A percentile compares a stretch with the other conserved stretches of the same genome.
Conservation (phyloP, 2,797 vertebrate genomes). For the Poeciliopsis turneri region DNA sequence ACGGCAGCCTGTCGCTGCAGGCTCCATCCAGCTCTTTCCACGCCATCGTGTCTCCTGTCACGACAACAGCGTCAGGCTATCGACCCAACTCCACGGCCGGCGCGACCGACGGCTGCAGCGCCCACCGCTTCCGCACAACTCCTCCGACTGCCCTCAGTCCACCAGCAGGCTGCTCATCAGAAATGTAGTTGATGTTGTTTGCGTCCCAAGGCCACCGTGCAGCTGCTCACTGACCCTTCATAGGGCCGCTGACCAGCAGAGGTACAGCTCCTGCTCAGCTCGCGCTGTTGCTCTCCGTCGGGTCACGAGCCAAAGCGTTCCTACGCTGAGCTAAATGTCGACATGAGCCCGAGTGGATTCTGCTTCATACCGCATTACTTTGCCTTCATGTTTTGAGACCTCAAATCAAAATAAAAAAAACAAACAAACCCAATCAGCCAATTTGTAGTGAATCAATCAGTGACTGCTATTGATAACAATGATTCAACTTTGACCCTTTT, state of each 20-base stretch:
- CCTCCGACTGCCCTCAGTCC: constrained; percentile 83
- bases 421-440: background rate
- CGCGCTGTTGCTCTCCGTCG: background rate
- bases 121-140: constrained; percentile 55
- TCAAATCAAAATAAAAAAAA: background rate
- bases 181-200: constrained; percentile 92
- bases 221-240: constrained; percentile 96
- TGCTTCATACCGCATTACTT: background rate
- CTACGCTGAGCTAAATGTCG: background rate
- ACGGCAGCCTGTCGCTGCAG: constrained; percentile 63
- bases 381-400: background rate
- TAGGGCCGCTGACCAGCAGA: constrained; percentile 95
- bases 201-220: constrained; percentile 96
- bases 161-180: constrained; percentile 87
- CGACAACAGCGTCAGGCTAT: constrained; percentile 85
- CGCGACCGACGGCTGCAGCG: constrained; percentile 22
- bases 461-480: background rate
- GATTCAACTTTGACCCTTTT: background rate
- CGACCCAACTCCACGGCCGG: constrained; percentile 53
- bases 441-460: background rate
- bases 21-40: constrained; percentile 76
- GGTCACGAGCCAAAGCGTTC: background rate
- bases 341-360: background rate
- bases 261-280: constrained; percentile 73
- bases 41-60: constrained; percentile 92